These are phyloP conservation scores for Xanthostigma xanthostigma DNA, from an alignment of 2,888 invertebrate species.

Conservation along the genomic window DNA sequence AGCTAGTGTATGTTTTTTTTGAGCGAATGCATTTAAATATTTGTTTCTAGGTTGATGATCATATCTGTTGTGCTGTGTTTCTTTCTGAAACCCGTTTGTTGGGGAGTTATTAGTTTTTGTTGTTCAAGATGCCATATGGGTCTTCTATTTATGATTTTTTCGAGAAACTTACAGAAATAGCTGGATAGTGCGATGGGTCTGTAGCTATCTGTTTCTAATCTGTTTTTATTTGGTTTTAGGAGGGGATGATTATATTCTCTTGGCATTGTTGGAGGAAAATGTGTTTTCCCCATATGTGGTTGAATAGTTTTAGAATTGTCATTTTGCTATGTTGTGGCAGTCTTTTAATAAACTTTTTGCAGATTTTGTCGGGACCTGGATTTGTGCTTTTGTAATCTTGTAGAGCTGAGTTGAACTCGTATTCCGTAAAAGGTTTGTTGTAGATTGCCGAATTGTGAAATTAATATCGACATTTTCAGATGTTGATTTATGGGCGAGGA, in stretches of 20 bases:
- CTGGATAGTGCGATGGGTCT: constrained; percentile 5
- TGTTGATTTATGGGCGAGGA: not conserved
- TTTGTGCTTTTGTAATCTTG: not conserved
- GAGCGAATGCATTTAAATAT: constrained; percentile 1
- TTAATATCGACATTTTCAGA: not conserved
- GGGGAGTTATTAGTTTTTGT: constrained; percentile 6
- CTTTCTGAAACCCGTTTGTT: constrained; percentile 11
- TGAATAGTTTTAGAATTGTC: not conserved
- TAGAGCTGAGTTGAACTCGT: not conserved
- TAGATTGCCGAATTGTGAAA: not conserved
- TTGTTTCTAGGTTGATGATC: constrained; percentile 8
- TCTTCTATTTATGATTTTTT: constrained; percentile 5
- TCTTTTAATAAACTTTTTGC: not conserved
- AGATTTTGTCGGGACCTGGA: not conserved
- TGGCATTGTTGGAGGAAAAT: not conserved
- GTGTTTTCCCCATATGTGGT: not conserved
- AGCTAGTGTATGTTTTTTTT: not conserved
- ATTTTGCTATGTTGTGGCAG: not conserved
- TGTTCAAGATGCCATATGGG: constrained; percentile 8
- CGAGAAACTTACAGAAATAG: constrained; percentile 3
- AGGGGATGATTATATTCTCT: constrained; percentile 3
- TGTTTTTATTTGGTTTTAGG: not conserved
- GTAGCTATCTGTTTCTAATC: not conserved
- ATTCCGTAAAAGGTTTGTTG: not conserved
- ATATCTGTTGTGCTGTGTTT: constrained; percentile 9